These are phyloP conservation scores for Puffinus mauretanicus DNA, from an alignment of 2,113 vertebrate genomes.

Conservation along the genomic window DNA sequence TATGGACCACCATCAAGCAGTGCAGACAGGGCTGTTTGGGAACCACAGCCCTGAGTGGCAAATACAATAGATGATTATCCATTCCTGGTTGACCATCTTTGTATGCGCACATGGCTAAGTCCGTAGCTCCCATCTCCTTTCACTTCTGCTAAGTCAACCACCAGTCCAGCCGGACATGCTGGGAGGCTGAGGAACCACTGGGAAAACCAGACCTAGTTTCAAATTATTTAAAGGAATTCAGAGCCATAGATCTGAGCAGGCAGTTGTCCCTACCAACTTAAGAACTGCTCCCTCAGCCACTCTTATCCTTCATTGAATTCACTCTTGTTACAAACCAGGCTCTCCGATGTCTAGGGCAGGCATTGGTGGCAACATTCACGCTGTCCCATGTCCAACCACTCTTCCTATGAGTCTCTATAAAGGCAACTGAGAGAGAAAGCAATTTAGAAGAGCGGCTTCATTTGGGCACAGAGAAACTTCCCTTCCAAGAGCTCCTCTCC, in stretches of 20 bases:
- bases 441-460: neutral
- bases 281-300: neutral
- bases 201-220: neutral
- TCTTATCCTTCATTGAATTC: neutral
- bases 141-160: neutral
- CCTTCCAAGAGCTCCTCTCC: neutral
- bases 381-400: neutral
- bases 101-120: rapidly evolving
- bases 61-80: neutral
- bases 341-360: neutral
- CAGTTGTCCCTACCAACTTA: neutral
- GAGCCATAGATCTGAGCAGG: neutral
- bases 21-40: neutral
- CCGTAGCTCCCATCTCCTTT: neutral
- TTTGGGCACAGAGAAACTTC: neutral
- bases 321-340: neutral
- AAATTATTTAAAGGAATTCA: neutral
- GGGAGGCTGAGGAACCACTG: neutral
- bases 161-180: neutral
- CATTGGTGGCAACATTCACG: neutral
- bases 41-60: neutral
- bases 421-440: neutral
- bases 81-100: neutral
- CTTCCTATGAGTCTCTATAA: rapidly evolving
- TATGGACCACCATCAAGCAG: neutral